These are phyloP conservation scores for Cydia pomonella DNA, from an alignment of 1,140 invertebrate species.

Conservation along the genomic window DNA sequence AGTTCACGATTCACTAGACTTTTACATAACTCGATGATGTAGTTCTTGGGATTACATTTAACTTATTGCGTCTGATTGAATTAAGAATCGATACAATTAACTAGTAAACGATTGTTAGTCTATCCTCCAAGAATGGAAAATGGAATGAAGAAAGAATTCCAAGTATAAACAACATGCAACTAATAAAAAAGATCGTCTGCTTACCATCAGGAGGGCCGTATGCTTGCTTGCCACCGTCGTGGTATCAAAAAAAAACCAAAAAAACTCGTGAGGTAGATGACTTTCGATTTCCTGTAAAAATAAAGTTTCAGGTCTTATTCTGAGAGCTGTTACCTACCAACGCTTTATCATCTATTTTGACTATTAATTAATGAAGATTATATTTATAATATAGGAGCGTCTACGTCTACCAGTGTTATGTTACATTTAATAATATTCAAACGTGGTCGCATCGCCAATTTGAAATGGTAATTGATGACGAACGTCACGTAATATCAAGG, in stretches of 20 bases:
- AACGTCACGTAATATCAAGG: constrained; percentile 45
- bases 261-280: no score
- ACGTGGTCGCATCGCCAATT: constrained; percentile 36
- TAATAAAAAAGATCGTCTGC: no score
- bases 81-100: neutral
- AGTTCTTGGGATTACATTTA: neutral
- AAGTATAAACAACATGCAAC: neutral
- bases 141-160: neutral
- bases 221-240: no score
- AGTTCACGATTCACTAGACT: neutral
- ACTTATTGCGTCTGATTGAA: constrained; percentile 4
- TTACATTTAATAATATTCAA: constrained; percentile 31
- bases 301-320: no score
- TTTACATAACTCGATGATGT: neutral
- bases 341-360: no score
- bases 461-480: constrained; percentile 38
- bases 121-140: neutral
- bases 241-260: no score
- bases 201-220: no score
- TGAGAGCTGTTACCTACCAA: no score
- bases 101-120: neutral
- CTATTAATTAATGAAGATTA: no score
- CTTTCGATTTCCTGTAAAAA: no score
- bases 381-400: no score
- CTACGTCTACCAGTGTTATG: no score